Evolutionary conservation across 2,113 vertebrate genomes (phyloP).

Genomic region (Hepsetus odoe): DNA sequence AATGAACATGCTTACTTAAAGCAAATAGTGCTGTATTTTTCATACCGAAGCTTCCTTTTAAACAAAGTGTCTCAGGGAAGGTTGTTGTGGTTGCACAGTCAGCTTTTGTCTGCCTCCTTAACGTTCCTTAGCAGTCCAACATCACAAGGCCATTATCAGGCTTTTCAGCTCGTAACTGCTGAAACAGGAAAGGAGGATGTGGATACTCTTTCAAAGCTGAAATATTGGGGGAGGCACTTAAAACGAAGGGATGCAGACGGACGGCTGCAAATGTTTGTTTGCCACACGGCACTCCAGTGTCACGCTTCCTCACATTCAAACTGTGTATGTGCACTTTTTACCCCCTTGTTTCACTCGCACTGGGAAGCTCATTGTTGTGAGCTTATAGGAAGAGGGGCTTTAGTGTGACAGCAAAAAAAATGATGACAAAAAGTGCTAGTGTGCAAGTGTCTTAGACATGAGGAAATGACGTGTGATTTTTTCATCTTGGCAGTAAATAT

Average conservation of each 20-base stretch:
- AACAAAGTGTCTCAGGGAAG: conserved; percentile 19
- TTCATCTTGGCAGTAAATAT: too few species aligned
- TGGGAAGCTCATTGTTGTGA: conserved; percentile 11
- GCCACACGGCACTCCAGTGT: conserved; percentile 70
- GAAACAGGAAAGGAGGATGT: conserved; percentile 51
- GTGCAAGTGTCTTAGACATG: too few species aligned
- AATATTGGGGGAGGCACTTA: conserved; percentile 64
- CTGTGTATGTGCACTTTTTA: conserved; percentile 65
- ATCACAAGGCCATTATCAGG: conserved; percentile 34
- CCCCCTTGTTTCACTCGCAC: background rate
- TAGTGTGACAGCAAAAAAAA: background rate
- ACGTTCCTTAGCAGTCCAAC: conserved; percentile 14
- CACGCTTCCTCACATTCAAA: conserved; percentile 80
- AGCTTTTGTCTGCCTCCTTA: conserved; percentile 28
- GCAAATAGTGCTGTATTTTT: background rate
- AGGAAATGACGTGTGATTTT: too few species aligned
- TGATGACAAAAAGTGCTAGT: too few species aligned
- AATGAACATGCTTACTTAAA: background rate
- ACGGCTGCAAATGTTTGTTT: conserved; percentile 79
- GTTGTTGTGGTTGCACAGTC: background rate
- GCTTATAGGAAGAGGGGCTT: background rate
- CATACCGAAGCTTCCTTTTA: conserved; percentile 8
- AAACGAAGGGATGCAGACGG: conserved; percentile 70
- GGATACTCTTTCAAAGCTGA: conserved; percentile 45
- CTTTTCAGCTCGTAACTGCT: conserved; percentile 41